Conservation (phyloP, 2,797 vertebrate genomes). For the Enoplosus armatus region DNA sequence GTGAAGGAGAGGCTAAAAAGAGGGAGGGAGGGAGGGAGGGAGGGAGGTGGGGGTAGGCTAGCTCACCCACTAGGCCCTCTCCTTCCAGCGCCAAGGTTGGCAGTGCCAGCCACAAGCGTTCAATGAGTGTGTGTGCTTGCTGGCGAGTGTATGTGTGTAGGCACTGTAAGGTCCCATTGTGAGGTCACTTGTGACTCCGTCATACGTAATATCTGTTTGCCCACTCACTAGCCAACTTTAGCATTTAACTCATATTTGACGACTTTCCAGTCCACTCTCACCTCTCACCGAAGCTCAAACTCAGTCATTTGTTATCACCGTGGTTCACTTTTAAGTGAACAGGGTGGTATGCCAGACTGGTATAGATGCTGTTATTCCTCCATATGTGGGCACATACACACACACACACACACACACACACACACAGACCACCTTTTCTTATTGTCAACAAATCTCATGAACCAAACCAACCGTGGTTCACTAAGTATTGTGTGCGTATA, state of each 20-base stretch:
- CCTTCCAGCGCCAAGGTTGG: constrained; percentile 70
- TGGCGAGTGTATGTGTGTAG: constrained; percentile 35
- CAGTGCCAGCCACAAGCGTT: constrained; percentile 81
- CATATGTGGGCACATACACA: no score
- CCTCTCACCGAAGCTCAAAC: neutral
- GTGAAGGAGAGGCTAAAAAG: constrained; percentile 59
- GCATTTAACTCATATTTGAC: constrained; percentile 3
- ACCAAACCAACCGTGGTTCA: no score
- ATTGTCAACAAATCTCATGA: no score
- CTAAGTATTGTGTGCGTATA: no score
- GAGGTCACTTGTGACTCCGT: constrained; percentile 68
- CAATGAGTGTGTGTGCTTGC: constrained; percentile 62
- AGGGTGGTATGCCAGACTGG: no score
- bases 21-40: constrained; percentile 36
- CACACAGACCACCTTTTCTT: constrained; percentile 30
- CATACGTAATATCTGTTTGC: constrained; percentile 60
- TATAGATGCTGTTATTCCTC: no score
- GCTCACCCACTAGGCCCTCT: constrained; percentile 56
- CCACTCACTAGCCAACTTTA: constrained; percentile 13
- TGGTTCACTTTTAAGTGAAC: neutral
- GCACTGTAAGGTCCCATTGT: constrained; percentile 76
- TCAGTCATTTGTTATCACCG: neutral
- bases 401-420: no score
- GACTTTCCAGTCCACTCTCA: constrained; percentile 8
- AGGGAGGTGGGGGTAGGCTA: constrained; percentile 22